Evolutionary conservation across 2,797 vertebrate species (phyloP), one percentile per base, ranked within the genome.

Genomic region (Cyclopterus lumpus): DNA sequence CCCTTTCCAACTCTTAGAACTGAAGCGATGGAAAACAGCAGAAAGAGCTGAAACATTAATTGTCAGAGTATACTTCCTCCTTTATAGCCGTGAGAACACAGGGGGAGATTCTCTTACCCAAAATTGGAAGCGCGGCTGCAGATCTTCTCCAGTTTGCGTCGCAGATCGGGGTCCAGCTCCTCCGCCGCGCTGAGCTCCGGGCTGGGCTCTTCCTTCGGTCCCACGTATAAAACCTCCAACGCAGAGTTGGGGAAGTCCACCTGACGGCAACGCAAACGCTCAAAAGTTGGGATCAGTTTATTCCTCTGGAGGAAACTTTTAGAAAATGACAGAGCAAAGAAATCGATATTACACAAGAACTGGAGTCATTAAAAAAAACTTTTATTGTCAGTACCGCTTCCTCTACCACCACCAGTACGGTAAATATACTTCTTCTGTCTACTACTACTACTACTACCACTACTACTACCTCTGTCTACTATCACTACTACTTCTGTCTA

Each of bases 201-300:
- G 78, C 87, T 90, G 28, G 91, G 89, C 10, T 90, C 88, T 72
- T 94, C 92, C 68, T 95, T 93, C 54, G 97, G 97, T 74, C 93
- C 94, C 77, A 96, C 95, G 62, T 98, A 99, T 72, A 97, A 90
- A 84, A 97, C 94, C 58, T 98, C 95, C 89, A 96, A 91, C 1
- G 90, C 11, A 40, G 95, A 93, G 71, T 87, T 95, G 51, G 97
- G 97, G 59, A 99, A 99, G 71, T 99, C 97, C 93, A 99, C 95
- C 98, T 99, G 87, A 71, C 38, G 3, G 64, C 10, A 38, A 77
- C 24, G 80, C 1, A 71, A 20, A 67, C 1, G 83, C 6, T 59
- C 44, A n/a, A 72, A 72, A 28, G n/a, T 9, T 24, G 32, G 34
- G 0, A 64, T 62, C 10, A 42, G 18, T 34, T 70, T 34, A 55